phyloP scores from a whole-genome alignment of 1,140 invertebrate genomes.

The Psix sp. region DNA sequence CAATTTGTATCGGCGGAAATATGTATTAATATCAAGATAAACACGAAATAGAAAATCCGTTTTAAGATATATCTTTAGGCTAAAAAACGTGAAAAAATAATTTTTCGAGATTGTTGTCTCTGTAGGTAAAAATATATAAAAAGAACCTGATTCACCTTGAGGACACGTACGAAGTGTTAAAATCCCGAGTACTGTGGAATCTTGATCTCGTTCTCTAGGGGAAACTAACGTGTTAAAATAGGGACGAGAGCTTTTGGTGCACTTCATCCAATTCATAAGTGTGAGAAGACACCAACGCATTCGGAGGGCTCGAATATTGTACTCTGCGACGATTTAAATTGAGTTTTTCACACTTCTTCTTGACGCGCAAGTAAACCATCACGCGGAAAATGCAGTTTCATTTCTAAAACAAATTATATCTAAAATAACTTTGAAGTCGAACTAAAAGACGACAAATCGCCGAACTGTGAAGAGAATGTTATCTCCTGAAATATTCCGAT shows the following conservation, averaged over 20 bases:
- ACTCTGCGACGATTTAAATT: slow-evolving; percentile 10
- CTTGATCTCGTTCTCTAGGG: slow-evolving; percentile 31
- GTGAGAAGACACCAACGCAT: slow-evolving; percentile 1
- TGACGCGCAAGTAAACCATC: not conserved
- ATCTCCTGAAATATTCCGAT: slow-evolving; percentile 13
- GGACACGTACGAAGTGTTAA: slow-evolving; percentile 13
- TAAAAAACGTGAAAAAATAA: too few relatives aligned
- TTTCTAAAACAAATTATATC: not conserved
- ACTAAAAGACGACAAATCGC: slow-evolving; percentile 6
- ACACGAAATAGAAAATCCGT: too few relatives aligned
- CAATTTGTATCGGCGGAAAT: too few relatives aligned
- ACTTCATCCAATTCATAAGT: slow-evolving; percentile 29
- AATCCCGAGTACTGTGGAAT: slow-evolving; percentile 16
- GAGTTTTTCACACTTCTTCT: not conserved
- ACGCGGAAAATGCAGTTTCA: not conserved
- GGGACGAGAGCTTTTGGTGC: slow-evolving; percentile 12
- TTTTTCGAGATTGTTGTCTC: too few relatives aligned
- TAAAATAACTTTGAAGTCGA: not conserved
- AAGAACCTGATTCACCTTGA: not conserved
- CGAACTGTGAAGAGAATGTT: slow-evolving; percentile 5
- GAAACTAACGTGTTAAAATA: slow-evolving; percentile 32
- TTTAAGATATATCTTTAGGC: too few relatives aligned
- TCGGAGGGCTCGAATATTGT: slow-evolving; percentile 9
- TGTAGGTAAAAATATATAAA: not conserved
- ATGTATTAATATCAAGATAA: too few relatives aligned